Percentiles rank a stretch among this genome's conserved stretches.
phyloP scores from a whole-genome alignment of 2,888 invertebrate genomes.

The Trichopria drosophilae region DNA sequence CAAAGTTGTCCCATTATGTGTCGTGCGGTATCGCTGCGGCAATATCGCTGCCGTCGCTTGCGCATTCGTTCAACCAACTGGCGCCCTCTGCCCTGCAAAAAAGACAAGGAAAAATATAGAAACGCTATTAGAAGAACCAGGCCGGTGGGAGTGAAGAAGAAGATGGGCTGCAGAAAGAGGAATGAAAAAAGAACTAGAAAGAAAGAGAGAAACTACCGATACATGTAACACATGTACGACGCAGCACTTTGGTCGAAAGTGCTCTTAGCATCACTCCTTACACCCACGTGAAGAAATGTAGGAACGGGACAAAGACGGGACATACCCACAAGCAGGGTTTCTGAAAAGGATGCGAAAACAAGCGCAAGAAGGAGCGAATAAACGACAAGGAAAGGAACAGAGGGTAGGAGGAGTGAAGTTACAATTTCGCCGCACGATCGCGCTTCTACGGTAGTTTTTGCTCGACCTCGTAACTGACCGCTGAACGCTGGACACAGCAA shows the following conservation, averaged over 20 bases:
- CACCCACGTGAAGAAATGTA: too few relatives aligned
- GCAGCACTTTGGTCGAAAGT: too few relatives aligned
- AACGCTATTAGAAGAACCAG: neutral
- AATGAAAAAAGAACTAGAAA: conserved; percentile 8
- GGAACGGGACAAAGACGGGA: conserved; percentile 18
- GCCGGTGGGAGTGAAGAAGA: neutral
- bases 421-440: conserved; percentile 27
- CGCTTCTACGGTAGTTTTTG: conserved; percentile 35
- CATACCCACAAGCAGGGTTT: conserved; percentile 14
- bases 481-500: conserved; percentile 46
- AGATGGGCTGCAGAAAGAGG: neutral
- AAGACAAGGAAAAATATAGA: conserved; percentile 18
- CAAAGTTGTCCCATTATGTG: conserved; percentile 49
- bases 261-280: too few relatives aligned
- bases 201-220: conserved; percentile 18
- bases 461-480: conserved; percentile 31
- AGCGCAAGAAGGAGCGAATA: conserved; percentile 1
- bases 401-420: conserved; percentile 22
- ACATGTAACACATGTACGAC: too few relatives aligned
- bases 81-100: conserved; percentile 32
- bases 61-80: conserved; percentile 38
- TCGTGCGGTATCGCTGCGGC: conserved; percentile 30
- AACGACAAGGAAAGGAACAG: conserved; percentile 6
- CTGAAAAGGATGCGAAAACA: too few relatives aligned
- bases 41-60: conserved; percentile 40